Conservation (phyloP, 2,888 invertebrate species). For the Yponomeuta plumbellus region DNA sequence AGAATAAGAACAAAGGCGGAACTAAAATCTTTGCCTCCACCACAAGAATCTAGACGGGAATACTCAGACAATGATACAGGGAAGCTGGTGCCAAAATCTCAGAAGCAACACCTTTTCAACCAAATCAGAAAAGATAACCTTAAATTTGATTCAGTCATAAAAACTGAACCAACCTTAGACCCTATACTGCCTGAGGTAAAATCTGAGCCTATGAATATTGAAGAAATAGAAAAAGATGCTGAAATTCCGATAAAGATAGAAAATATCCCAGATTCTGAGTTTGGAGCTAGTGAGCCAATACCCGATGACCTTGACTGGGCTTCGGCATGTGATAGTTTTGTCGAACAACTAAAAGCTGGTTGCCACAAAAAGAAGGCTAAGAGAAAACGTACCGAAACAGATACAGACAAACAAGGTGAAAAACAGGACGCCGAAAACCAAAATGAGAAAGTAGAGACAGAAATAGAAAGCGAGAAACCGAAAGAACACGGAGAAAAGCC, state of each 20-base stretch:
- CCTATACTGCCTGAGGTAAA: conserved; percentile 76
- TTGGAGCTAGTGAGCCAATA: conserved; percentile 17
- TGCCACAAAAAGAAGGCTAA: conserved; percentile 74
- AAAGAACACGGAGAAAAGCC: not conserved
- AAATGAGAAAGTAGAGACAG: not conserved
- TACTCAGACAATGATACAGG: conserved; percentile 39
- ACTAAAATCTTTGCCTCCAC: conserved; percentile 79
- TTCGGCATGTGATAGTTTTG: conserved; percentile 85
- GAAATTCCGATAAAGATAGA: conserved; percentile 61
- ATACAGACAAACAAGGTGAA: not conserved
- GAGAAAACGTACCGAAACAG: conserved; percentile 55
- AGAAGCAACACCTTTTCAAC: conserved; percentile 64
- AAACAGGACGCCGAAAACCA: not conserved
- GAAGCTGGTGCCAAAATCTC: conserved; percentile 60
- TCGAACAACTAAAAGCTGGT: conserved; percentile 82
- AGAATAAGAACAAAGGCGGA: conserved; percentile 92
- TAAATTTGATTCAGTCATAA: conserved; percentile 74
- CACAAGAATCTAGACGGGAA: conserved; percentile 44
- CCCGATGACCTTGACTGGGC: conserved; percentile 77
- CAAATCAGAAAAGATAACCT: conserved; percentile 66
- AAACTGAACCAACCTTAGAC: conserved; percentile 77
- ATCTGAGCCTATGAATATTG: conserved; percentile 81
- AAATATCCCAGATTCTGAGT: conserved; percentile 32
- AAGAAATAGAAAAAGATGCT: conserved; percentile 78
- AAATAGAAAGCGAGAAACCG: not conserved